Percentiles rank a stretch among this genome's conserved stretches.
phyloP scores from a whole-genome alignment of 2,888 invertebrate species.

The Bugulina stolonifera region DNA sequence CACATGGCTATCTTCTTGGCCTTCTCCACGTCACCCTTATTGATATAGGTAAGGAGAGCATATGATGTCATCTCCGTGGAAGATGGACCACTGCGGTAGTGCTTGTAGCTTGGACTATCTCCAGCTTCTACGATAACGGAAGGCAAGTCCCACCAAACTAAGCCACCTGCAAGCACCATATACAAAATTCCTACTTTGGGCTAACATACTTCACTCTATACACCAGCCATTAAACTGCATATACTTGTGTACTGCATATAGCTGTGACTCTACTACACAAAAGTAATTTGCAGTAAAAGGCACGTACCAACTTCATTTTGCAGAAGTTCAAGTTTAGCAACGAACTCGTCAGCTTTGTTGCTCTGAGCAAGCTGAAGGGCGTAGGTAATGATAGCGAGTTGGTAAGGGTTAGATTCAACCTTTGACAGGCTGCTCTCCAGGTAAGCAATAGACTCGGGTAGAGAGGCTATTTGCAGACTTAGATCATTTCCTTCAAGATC shows the following conservation, averaged over 20 bases:
- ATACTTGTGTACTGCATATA: no score
- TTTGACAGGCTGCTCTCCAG: constrained; percentile 39
- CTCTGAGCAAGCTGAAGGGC: constrained; percentile 42
- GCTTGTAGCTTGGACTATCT: background rate
- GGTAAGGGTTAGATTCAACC: constrained; percentile 38
- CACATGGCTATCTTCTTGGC: constrained; percentile 47
- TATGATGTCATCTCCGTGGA: constrained; percentile 51
- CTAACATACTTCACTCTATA: no score
- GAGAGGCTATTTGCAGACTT: constrained; percentile 7
- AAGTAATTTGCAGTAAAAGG: no score
- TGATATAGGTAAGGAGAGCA: constrained; percentile 44
- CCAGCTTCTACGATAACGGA: background rate
- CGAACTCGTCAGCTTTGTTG: constrained; percentile 32
- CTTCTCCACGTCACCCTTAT: constrained; percentile 28
- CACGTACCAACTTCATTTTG: constrained; percentile 37
- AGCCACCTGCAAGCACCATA: background rate
- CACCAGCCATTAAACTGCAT: no score
- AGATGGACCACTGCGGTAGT: constrained; percentile 31
- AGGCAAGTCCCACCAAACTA: background rate
- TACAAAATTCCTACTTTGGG: no score
- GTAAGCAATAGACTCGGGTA: constrained; percentile 42
- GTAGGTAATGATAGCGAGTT: constrained; percentile 42
- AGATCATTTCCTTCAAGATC: background rate
- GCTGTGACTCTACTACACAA: no score
- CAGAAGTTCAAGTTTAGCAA: constrained; percentile 34